phyloP scores from a whole-genome alignment of 2,797 vertebrate genomes.

The Urosaurus nigricauda region DNA sequence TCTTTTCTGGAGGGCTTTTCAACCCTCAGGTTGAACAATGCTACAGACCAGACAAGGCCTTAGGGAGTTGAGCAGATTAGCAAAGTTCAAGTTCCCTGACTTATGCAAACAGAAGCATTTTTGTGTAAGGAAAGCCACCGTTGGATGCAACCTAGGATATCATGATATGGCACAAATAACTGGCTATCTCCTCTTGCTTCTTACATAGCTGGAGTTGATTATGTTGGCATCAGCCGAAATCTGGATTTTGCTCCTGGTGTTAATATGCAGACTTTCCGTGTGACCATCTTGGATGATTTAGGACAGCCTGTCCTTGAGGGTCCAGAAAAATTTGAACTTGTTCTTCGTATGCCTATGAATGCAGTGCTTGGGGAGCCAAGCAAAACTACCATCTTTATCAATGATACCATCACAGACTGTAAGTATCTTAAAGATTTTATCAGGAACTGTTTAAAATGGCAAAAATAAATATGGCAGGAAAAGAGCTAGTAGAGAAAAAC shows the following conservation, averaged over 20 bases:
- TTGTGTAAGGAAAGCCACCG: not conserved
- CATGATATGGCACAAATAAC: not conserved
- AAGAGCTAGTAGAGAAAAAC: not conserved
- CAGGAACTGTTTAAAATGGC: slow-evolving; percentile 84
- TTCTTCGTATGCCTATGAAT: slow-evolving; percentile 86
- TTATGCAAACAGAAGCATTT: not conserved
- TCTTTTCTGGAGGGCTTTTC: not conserved
- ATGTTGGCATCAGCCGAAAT: slow-evolving; percentile 86
- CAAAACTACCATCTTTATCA: slow-evolving; percentile 86
- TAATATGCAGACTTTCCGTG: slow-evolving; percentile 85
- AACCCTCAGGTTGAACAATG: not conserved
- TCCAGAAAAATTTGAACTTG: slow-evolving; percentile 86
- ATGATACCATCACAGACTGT: slow-evolving; percentile 84
- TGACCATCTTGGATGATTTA: slow-evolving; percentile 88
- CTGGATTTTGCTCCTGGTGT: slow-evolving; percentile 89
- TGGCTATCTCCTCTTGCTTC: slow-evolving; percentile 10
- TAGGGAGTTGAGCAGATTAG: not conserved
- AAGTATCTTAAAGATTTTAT: slow-evolving; percentile 84
- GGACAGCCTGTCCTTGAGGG: slow-evolving; percentile 88
- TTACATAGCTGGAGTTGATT: slow-evolving; percentile 86
- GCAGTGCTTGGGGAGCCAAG: slow-evolving; percentile 87
- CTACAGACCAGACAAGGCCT: not conserved
- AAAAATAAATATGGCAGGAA: slow-evolving; percentile 88
- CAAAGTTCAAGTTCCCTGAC: not conserved
- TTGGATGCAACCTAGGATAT: not conserved